Conservation (phyloP, 1,140 invertebrate genomes). For the Lasaia peninsularis region DNA sequence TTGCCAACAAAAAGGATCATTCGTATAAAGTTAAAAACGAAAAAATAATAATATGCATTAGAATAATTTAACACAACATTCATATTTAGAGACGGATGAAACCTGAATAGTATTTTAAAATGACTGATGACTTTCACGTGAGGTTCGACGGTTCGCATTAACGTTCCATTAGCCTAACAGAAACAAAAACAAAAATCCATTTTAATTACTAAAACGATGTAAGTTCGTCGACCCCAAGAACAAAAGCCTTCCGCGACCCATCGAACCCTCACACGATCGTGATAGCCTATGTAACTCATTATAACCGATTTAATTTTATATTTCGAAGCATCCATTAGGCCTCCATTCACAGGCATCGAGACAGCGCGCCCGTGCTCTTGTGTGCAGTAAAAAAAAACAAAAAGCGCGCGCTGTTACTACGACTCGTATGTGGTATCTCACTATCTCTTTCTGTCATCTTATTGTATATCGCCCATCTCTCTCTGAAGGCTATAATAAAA, state of each 20-base stretch:
- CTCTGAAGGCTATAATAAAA: constrained; percentile 67
- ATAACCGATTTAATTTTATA: constrained; percentile 65
- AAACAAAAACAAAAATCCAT: constrained; percentile 43
- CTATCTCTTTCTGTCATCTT: constrained; percentile 39
- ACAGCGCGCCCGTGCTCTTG: constrained; percentile 42
- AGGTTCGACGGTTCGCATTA: constrained; percentile 37
- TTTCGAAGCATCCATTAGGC: constrained; percentile 61
- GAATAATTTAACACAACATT: neutral
- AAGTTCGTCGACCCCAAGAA: constrained; percentile 45
- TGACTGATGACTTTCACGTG: constrained; percentile 34
- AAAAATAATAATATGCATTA: neutral
- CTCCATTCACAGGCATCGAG: constrained; percentile 56
- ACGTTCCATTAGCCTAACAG: constrained; percentile 38
- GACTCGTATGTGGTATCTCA: constrained; percentile 39
- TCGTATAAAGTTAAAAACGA: too few relatives aligned
- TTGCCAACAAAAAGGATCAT: too few relatives aligned
- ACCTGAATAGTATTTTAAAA: constrained; percentile 12
- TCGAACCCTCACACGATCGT: constrained; percentile 42
- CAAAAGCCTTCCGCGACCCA: constrained; percentile 54
- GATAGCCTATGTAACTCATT: constrained; percentile 67
- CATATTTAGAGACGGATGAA: neutral
- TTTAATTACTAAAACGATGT: constrained; percentile 53
- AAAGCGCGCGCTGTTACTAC: constrained; percentile 27
- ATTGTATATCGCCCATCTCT: constrained; percentile 32
- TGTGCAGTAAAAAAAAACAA: constrained; percentile 41